phyloP scores from a whole-genome alignment of 2,113 vertebrate genomes.

The Protobothrops mucrosquamatus region DNA sequence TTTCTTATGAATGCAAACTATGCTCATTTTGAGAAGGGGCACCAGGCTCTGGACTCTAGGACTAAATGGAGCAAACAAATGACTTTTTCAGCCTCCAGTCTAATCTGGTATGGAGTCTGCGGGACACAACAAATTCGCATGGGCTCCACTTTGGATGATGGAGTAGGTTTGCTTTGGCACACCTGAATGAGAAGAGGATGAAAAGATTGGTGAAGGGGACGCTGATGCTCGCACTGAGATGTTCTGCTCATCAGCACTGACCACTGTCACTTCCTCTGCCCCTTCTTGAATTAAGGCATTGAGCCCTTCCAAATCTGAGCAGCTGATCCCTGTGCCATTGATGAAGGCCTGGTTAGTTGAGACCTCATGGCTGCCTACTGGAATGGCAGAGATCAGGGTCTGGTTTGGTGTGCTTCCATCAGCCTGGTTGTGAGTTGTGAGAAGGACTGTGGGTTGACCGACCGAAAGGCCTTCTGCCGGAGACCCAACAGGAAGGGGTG shows the following conservation, averaged over 20 bases:
- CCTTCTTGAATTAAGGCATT: slow-evolving; percentile 90
- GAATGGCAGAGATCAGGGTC: slow-evolving; percentile 71
- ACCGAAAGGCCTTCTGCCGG: slow-evolving; percentile 60
- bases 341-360: slow-evolving; percentile 76
- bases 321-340: slow-evolving; percentile 72
- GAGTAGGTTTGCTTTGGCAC: slow-evolving; percentile 73
- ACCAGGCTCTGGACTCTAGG: rapidly evolving
- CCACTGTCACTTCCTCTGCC: slow-evolving; percentile 84
- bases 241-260: slow-evolving; percentile 77
- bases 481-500: slow-evolving; percentile 66
- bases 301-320: slow-evolving; percentile 89
- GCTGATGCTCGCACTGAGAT: slow-evolving; percentile 58
- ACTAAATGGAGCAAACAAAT: neutral
- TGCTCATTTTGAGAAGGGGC: neutral
- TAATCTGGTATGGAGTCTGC: slow-evolving; percentile 74
- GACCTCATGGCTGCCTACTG: slow-evolving; percentile 64
- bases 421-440: slow-evolving; percentile 65
- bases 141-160: slow-evolving; percentile 68
- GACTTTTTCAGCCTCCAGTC: neutral
- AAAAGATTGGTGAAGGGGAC: slow-evolving; percentile 62
- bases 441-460: slow-evolving; percentile 77
- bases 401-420: slow-evolving; percentile 69
- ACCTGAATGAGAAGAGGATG: slow-evolving; percentile 61
- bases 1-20: neutral
- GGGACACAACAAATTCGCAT: slow-evolving; percentile 69